Base-by-base conservation (phyloP, 2,797 vertebrate genomes). In the Manis javanica region DNA sequence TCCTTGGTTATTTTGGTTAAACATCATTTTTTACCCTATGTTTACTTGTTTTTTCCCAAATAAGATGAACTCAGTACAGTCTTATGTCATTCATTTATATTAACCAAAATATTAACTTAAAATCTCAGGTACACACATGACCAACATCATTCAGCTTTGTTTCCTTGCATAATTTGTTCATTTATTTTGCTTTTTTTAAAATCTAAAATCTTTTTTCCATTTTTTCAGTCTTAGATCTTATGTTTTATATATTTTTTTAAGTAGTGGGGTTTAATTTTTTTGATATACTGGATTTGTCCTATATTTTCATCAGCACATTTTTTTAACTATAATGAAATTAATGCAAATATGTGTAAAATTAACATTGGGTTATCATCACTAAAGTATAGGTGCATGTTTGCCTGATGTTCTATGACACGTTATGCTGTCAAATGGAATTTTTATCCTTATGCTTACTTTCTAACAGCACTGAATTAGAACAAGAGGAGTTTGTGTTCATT, bases 31-130 rank as follows among this genome's bases (percentile, higher is more conserved):
- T 92, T 39, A 31, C 2, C 1, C 13, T 71, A 5, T 53, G 34
- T 31, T 63, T 93, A 83, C 21, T 59, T 89, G 24, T 37, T 71
- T 69, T 49, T 91, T 82, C 15, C 2, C 24, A 79, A 77, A 74
- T 94, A 75, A 46, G 15, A 92, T 69, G 37, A 4, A 61, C 61
- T 91, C 8, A 63, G 37, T 71, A 34, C 7, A 87, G 2, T 78
- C 16, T 84, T 85, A 49, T 53, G 7, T 19, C 42, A 87, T 31
- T 87, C 12, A 42, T 94, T 69, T 84, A 1, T 84, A 66, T 72
- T 68, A 74, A 34, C 2, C 6, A 93, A 94, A 89, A 69, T 49
- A 82, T 94, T 90, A 77, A 59, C 68, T 82, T 37, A 68, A 21
- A 83, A 87, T 64, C 10, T 79, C 37, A 87, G 71, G 94, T 68